Percentiles rank a stretch among this genome's conserved stretches.
phyloP scores from a whole-genome alignment of 2,113 vertebrate genomes.

The Paramisgurnus dabryanus region DNA sequence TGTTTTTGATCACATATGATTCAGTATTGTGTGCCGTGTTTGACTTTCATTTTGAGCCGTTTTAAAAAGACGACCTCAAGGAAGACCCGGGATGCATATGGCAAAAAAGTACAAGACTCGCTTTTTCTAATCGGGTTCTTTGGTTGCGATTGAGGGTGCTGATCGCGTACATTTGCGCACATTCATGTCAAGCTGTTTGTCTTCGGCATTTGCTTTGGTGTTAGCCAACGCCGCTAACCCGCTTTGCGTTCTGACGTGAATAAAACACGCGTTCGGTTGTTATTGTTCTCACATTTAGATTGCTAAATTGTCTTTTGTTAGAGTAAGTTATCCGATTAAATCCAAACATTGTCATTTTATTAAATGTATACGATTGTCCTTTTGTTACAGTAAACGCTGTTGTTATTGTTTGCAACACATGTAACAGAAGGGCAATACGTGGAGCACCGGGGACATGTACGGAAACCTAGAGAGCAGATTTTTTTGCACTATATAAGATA shows the following conservation, averaged over 20 bases:
- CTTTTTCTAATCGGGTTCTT: constrained; percentile 41
- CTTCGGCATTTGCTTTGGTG: constrained; percentile 28
- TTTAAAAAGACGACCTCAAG: constrained; percentile 38
- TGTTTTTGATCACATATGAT: constrained; percentile 62
- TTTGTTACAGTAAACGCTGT: constrained; percentile 16
- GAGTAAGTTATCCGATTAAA: not conserved
- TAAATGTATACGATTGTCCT: not conserved
- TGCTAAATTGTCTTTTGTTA: not conserved
- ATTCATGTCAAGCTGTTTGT: constrained; percentile 2
- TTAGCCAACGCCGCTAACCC: constrained; percentile 17
- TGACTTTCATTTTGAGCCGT: constrained; percentile 59
- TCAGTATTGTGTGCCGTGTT: constrained; percentile 44
- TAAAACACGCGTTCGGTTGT: not conserved
- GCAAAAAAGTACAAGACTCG: constrained; percentile 62
- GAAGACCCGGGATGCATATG: constrained; percentile 65
- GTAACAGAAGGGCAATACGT: not conserved
- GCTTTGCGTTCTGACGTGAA: constrained; percentile 15
- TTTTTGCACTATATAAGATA: too few species aligned
- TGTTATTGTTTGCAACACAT: not conserved
- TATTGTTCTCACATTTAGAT: constrained; percentile 5
- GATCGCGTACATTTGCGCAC: not conserved
- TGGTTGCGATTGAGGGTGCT: not conserved
- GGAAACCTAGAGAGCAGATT: too few species aligned
- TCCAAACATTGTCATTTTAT: not conserved
- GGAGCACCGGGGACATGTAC: not conserved